Evolutionary conservation across 2,797 vertebrate species (phyloP), one percentile per base, ranked within the genome.

Genomic region (Etheostoma perlongum): DNA sequence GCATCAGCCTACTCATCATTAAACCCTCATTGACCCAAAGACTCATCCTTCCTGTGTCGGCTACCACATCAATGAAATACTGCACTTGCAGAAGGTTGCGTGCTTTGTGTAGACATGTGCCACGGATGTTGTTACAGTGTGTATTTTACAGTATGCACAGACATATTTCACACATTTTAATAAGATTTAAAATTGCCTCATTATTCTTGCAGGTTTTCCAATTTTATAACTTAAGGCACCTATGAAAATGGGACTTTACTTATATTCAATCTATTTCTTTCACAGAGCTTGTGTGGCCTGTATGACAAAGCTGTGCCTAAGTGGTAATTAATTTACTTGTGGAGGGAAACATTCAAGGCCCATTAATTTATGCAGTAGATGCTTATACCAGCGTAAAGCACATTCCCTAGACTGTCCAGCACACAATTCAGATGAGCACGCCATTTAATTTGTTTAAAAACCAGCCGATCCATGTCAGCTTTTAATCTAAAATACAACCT

Each of bases 401-500:
- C 72, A 88, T 91, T 90, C 90, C 83, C 72, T 23, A 73, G 84
- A 88, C 64, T 84, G 76, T 80, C 78, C 82, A 46, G 83, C 23
- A 62, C 49, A 82, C 75, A 77, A 89, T 92, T 89, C 59, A 81
- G 81, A 92, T 81, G 81, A 89, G 78, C 59, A 60, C 30, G 3
- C 68, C 71, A 82, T 76, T 79, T 88, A 85, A 91, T 91, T 90
- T 89, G 83, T 88, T 87, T 91, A 86, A 91, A 88, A 89, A 91
- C n/a, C 82, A 83, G 62, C 76, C 60, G 30, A 89, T 89, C 83
- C 80, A 81, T 90, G 91, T 90, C 89, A 90, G 85, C 77, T 90
- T 86, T 91, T 78, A 88, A 89, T 85, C 74, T 87, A 83, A 93
- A 91, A 91, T 86, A 91, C 83, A 88, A 84, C 71, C 84, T 58